A percentile compares a stretch with the other conserved stretches of the same genome.
Evolutionary conservation across 2,797 vertebrate genomes (phyloP).

Genomic region (Rhinophrynus dorsalis): DNA sequence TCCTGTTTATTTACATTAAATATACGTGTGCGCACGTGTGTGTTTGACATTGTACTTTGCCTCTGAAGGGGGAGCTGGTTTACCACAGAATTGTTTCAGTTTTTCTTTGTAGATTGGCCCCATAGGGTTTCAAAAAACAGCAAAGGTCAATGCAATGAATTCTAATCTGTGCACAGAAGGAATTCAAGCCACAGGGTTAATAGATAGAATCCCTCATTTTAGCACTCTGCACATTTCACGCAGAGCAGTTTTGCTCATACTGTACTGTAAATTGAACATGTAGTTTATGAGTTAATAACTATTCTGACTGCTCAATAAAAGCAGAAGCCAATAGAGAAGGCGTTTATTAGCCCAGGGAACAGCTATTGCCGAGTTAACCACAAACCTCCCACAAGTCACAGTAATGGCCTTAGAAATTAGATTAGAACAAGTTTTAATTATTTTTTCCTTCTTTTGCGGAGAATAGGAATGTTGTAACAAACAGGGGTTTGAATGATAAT

Average conservation of each 20-base stretch:
- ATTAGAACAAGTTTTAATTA: background rate
- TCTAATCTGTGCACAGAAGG: background rate
- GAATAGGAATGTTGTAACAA: background rate
- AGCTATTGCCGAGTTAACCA: constrained; percentile 16
- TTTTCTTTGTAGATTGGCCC: background rate
- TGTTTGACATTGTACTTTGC: too few species aligned
- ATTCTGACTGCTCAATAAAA: constrained; percentile 12
- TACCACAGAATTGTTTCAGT: too few species aligned
- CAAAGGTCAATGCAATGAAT: background rate
- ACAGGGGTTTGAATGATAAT: background rate
- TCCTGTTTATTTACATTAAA: too few species aligned
- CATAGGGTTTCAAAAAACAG: background rate
- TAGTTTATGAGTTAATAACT: constrained; percentile 39
- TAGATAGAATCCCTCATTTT: background rate
- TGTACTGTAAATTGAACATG: constrained; percentile 21
- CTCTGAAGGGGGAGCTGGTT: too few species aligned
- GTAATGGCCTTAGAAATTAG: constrained; percentile 10
- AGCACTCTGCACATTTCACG: constrained; percentile 3
- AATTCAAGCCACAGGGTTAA: background rate
- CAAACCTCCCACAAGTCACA: background rate
- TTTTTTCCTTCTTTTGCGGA: background rate
- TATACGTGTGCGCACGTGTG: too few species aligned
- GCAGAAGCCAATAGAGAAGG: constrained; percentile 11
- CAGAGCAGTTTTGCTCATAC: background rate
- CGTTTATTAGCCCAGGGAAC: constrained; percentile 32